Percentiles rank a stretch among this genome's conserved stretches.
These are phyloP conservation scores for Neuroscelio doddi DNA, from an alignment of 2,888 invertebrate genomes.

Conservation along the genomic window DNA sequence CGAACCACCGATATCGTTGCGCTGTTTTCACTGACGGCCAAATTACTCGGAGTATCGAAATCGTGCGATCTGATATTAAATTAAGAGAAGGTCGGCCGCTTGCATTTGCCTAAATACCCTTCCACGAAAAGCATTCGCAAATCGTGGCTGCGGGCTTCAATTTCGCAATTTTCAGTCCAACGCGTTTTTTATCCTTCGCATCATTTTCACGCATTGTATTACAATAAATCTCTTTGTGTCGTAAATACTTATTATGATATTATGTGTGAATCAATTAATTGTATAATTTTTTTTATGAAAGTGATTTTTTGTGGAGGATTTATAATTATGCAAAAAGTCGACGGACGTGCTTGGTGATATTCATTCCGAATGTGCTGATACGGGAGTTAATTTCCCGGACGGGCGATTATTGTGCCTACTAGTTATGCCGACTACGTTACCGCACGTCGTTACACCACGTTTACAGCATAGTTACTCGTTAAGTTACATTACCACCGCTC, in stretches of 20 bases:
- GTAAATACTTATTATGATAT: no score
- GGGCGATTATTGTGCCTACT: constrained; percentile 56
- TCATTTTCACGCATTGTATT: constrained; percentile 58
- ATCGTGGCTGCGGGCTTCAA: constrained; percentile 19
- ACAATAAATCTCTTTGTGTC: constrained; percentile 58
- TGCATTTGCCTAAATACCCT: constrained; percentile 37
- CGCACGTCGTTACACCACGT: constrained; percentile 40
- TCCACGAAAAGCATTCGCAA: constrained; percentile 8
- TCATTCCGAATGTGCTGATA: constrained; percentile 21
- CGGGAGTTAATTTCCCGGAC: constrained; percentile 46
- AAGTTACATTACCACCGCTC: constrained; percentile 56
- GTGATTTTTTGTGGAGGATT: no score
- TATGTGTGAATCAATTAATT: no score
- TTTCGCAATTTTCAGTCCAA: constrained; percentile 57
- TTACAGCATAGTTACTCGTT: constrained; percentile 57
- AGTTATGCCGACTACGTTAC: constrained; percentile 47
- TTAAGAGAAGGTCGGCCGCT: constrained; percentile 12
- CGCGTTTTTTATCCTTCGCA: constrained; percentile 42
- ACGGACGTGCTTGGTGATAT: neutral
- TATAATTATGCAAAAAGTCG: no score
- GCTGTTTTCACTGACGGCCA: constrained; percentile 44
- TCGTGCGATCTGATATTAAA: constrained; percentile 37
- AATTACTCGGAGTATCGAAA: constrained; percentile 47
- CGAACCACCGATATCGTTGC: neutral
- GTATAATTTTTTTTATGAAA: no score